phyloP scores from a whole-genome alignment of 2,888 invertebrate species.

The Drosophila atripex region DNA sequence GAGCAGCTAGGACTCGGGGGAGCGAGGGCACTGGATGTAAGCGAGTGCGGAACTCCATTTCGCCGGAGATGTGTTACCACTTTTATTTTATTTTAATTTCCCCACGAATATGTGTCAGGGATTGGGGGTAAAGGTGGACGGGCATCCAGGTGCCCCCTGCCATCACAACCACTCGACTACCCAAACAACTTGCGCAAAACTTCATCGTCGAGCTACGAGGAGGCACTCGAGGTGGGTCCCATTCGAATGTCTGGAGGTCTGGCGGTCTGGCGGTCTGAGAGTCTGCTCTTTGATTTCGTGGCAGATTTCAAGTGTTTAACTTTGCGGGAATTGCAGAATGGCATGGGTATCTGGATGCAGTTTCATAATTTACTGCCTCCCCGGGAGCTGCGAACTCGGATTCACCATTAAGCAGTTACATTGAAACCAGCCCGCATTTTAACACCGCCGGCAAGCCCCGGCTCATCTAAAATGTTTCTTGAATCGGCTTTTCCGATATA shows the following conservation, averaged over 20 bases:
- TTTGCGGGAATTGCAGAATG: constrained; percentile 23
- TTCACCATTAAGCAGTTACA: constrained; percentile 55
- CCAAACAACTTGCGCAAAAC: constrained; percentile 59
- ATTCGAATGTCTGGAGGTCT: constrained; percentile 33
- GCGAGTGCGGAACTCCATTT: constrained; percentile 42
- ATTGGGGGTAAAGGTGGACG: constrained; percentile 10
- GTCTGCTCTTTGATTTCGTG: constrained; percentile 67
- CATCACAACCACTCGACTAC: constrained; percentile 27
- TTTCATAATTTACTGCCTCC: constrained; percentile 63
- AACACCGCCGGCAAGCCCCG: not conserved
- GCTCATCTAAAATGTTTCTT: not conserved
- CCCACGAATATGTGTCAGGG: constrained; percentile 56
- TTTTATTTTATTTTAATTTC: constrained; percentile 66
- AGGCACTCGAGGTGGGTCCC: constrained; percentile 35
- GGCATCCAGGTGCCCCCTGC: constrained; percentile 25
- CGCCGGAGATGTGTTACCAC: constrained; percentile 47
- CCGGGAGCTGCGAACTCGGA: constrained; percentile 9
- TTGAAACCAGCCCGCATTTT: constrained; percentile 22
- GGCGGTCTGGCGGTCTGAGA: constrained; percentile 20
- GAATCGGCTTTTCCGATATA: not conserved
- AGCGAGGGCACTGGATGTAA: too few species aligned
- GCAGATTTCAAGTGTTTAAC: constrained; percentile 72
- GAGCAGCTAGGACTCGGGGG: constrained; percentile 11
- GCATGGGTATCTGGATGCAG: constrained; percentile 51
- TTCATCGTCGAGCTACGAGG: constrained; percentile 35